Conservation (phyloP, 2,113 vertebrate species). For the Salvelinus fontinalis region DNA sequence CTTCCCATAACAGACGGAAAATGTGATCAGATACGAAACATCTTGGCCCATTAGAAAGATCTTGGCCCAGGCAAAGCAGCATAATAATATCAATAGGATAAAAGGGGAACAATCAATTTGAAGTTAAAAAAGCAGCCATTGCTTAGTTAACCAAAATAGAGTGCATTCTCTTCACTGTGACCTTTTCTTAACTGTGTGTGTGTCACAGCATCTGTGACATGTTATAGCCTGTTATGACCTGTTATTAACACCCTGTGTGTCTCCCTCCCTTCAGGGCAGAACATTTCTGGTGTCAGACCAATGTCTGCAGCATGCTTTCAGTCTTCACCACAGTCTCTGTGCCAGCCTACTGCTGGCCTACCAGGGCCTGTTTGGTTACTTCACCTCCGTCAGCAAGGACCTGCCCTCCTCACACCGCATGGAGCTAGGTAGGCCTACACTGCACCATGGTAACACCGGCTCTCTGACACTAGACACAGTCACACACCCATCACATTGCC, state of each 20-base stretch:
- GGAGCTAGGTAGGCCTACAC: constrained; percentile 85
- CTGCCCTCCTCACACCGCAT: constrained; percentile 89
- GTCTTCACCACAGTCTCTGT: constrained; percentile 91
- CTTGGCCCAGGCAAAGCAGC: too few relatives aligned
- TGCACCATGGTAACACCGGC: not conserved
- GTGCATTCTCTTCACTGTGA: not conserved
- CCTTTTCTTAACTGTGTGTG: not conserved
- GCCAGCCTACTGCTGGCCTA: constrained; percentile 89
- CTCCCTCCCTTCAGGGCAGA: constrained; percentile 78
- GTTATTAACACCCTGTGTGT: not conserved
- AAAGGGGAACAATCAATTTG: too few relatives aligned
- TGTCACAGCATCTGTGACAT: not conserved
- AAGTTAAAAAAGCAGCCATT: too few relatives aligned
- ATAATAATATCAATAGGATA: too few relatives aligned
- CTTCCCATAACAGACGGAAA: too few relatives aligned
- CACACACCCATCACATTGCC: not conserved
- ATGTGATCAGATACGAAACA: too few relatives aligned
- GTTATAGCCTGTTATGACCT: not conserved
- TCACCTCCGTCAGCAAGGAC: constrained; percentile 86
- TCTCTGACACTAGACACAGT: not conserved
- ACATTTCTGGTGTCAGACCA: constrained; percentile 89
- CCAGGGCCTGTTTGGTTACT: constrained; percentile 92
- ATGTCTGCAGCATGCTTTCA: constrained; percentile 92
- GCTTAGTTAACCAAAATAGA: not conserved
- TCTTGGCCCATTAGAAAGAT: too few relatives aligned